Evolutionary conservation across 2,797 vertebrate species (phyloP).

Genomic region (Sparidentex hasta): DNA sequence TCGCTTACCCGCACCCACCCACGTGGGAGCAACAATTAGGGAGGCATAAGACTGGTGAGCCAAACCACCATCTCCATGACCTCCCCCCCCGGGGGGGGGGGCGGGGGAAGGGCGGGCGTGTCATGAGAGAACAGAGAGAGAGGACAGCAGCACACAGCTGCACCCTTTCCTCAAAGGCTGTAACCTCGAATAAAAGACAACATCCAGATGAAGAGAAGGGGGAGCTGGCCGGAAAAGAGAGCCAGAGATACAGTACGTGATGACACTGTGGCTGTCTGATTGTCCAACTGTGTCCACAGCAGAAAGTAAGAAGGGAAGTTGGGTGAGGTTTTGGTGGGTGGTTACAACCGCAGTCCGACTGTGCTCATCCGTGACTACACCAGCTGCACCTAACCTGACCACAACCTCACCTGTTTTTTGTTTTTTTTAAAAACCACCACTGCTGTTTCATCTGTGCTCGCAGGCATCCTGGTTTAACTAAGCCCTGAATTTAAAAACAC

Average conservation of each 20-base stretch:
- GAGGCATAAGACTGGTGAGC: conserved; percentile 68
- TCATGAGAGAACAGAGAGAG: conserved; percentile 15
- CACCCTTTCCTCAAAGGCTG: conserved; percentile 46
- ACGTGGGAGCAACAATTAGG: conserved; percentile 80
- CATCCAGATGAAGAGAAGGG: conserved; percentile 25
- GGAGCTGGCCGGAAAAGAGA: conserved; percentile 23
- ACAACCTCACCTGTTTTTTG: conserved; percentile 16
- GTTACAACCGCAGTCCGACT: conserved; percentile 10
- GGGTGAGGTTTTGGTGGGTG: not conserved
- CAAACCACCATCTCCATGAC: conserved; percentile 62
- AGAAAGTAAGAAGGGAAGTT: conserved; percentile 39
- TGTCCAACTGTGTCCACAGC: conserved; percentile 27
- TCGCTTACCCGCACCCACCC: conserved; percentile 44
- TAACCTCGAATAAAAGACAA: conserved; percentile 39
- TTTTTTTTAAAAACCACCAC: not conserved
- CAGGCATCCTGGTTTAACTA: not conserved
- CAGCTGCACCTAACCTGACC: conserved; percentile 21
- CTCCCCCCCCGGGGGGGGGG: conserved; percentile 58
- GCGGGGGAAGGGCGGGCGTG: conserved; percentile 13
- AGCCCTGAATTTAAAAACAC: conserved; percentile 11
- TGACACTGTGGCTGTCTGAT: conserved; percentile 16
- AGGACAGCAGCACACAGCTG: conserved; percentile 37
- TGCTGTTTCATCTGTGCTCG: conserved; percentile 10
- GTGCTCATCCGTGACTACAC: conserved; percentile 9
- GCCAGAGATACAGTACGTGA: not conserved